Evolutionary conservation across 2,888 invertebrate genomes (phyloP), one percentile per base, ranked within the genome.

Genomic region (Tryphoninae sp.): DNA sequence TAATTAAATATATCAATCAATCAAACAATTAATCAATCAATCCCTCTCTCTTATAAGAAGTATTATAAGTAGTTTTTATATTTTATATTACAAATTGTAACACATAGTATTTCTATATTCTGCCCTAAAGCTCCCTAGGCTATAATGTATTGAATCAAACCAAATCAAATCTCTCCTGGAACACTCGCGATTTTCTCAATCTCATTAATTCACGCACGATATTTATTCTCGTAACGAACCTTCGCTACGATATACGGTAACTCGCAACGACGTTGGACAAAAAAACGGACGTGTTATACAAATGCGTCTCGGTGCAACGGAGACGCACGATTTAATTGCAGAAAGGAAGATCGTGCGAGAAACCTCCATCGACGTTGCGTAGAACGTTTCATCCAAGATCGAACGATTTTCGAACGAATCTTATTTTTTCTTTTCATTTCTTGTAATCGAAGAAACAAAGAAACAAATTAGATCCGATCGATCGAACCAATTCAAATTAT

Each of bases 211-310:
- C 33, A 16, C 7, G 42, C 22, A 22, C 26, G 13, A 16, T 40
- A 59, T 65, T 65, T 53, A 59, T 67, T 76, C 53, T 22, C 59
- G 59, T 49, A 69, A 58, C 11, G 64, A 64, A 71, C 42, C 19
- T 19, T 19, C 40, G 16, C 19, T 42, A 11, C 19, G 6, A 8
- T 11, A 33, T 19, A 26, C 6, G 11, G 58, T 7, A 11, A 40
- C 7, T 67, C 16, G 49, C 22, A 45, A 13, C 59, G 49, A 58
- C 2, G n/a, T 16, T 16, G 8, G 45, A 58, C 6, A 58, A 62
- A 65, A 53, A 67, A 62, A 23, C 4, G 40, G 75, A 73, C 69
- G 26, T 19, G 69, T 40, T 76, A 68, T 68, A 77, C 67, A 55
- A 68, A 76, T 55, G 51, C 42, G 16, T n/a, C 53, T 67, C 16